Conservation (phyloP, 2,797 vertebrate species). For the Bradypus variegatus region DNA sequence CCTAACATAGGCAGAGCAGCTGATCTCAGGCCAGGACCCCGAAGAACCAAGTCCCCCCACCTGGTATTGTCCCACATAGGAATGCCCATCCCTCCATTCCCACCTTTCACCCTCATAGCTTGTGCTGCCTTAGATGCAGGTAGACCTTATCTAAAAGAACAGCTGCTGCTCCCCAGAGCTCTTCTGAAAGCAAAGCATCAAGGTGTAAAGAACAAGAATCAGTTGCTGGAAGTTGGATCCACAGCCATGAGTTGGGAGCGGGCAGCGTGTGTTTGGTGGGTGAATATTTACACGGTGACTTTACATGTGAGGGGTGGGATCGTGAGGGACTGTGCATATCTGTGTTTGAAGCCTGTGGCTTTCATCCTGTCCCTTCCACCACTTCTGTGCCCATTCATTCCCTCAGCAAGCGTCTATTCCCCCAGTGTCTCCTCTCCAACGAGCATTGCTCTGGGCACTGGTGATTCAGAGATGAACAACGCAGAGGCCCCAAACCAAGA, state of each 20-base stretch:
- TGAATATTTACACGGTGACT: not conserved
- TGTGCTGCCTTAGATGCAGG: not conserved
- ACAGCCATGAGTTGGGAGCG: not conserved
- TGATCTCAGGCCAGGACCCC: not conserved
- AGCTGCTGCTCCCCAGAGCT: not conserved
- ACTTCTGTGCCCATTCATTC: not conserved
- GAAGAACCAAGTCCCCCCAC: rapidly evolving
- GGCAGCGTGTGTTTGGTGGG: not conserved
- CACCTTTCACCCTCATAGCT: too few relatives aligned
- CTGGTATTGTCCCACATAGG: not conserved
- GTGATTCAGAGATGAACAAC: slow-evolving; percentile 43
- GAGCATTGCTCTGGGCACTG: not conserved
- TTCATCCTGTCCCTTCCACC: not conserved
- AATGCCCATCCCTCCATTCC: not conserved
- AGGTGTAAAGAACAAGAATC: not conserved
- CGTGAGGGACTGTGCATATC: not conserved
- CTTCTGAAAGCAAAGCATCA: not conserved
- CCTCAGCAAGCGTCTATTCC: not conserved
- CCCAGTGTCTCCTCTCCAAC: not conserved
- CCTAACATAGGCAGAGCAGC: not conserved
- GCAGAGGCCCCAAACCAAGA: slow-evolving; percentile 1
- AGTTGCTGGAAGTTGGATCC: not conserved
- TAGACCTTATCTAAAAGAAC: not conserved
- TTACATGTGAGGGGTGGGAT: not conserved
- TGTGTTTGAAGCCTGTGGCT: not conserved